A percentile compares a stretch with the other conserved stretches of the same genome.
These are phyloP conservation scores for Remorina albescens DNA, from an alignment of 2,797 vertebrate genomes.

Conservation along the genomic window DNA sequence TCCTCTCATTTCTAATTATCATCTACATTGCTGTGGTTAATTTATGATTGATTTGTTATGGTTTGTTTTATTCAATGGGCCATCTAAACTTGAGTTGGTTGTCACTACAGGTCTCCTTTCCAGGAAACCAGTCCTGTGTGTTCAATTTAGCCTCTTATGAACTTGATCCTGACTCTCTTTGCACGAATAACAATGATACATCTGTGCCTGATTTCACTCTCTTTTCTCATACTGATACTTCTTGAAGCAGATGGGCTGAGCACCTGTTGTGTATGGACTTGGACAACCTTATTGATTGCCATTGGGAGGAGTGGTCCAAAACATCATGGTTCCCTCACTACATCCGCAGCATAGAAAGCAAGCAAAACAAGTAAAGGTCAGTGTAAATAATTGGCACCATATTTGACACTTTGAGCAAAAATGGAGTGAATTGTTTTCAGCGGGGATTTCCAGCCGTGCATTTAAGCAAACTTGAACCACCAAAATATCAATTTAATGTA, in stretches of 20 bases:
- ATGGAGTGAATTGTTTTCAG: constrained; percentile 27
- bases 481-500: constrained; percentile 14
- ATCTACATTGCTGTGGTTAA: background rate
- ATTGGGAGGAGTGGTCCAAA: constrained; percentile 54
- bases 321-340: constrained; percentile 49
- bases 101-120: constrained; percentile 23
- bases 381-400: constrained; percentile 55
- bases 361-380: constrained; percentile 55
- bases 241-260: constrained; percentile 51
- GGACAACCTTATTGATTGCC: constrained; percentile 70
- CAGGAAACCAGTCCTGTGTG: constrained; percentile 32
- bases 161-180: constrained; percentile 58
- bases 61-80: constrained; percentile 22
- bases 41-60: constrained; percentile 22
- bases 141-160: constrained; percentile 46
- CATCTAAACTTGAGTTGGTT: constrained; percentile 20
- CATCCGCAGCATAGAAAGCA: constrained; percentile 44
- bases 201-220: constrained; percentile 59
- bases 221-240: constrained; percentile 17
- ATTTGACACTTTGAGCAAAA: constrained; percentile 41
- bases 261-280: constrained; percentile 61
- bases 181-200: constrained; percentile 67
- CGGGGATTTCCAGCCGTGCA: constrained; percentile 14
- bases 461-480: constrained; percentile 16
- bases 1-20: constrained; percentile 2